A percentile compares a stretch with the other conserved stretches of the same genome.
Evolutionary conservation across 2,888 invertebrate genomes (phyloP).

Genomic region (Zygaena filipendulae): DNA sequence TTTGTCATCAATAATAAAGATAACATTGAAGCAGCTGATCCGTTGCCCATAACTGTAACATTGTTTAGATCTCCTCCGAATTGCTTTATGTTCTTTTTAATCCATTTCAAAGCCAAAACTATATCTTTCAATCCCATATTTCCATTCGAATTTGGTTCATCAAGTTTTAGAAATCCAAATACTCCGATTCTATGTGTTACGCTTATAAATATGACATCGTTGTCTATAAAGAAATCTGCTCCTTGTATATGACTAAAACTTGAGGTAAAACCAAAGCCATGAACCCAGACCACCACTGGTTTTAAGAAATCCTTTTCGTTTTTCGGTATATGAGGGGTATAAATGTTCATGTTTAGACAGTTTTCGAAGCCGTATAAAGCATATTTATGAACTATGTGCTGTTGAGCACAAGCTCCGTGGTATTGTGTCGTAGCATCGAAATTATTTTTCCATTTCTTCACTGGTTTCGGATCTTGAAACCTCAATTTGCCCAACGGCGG

Average conservation of each 20-base stretch:
- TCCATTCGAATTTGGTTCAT: constrained; percentile 32
- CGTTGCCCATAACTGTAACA: constrained; percentile 47
- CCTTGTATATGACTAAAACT: constrained; percentile 55
- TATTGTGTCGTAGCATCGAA: constrained; percentile 66
- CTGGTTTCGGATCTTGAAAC: constrained; percentile 42
- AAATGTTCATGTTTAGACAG: constrained; percentile 77
- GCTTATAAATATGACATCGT: constrained; percentile 42
- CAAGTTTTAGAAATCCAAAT: constrained; percentile 49
- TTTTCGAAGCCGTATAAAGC: constrained; percentile 61
- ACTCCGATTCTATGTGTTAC: constrained; percentile 47
- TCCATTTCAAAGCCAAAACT: constrained; percentile 50
- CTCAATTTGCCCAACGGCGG: constrained; percentile 38
- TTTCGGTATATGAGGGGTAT: constrained; percentile 59
- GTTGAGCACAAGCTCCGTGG: constrained; percentile 71
- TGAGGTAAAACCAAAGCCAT: constrained; percentile 51
- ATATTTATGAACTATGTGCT: constrained; percentile 50
- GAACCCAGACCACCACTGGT: constrained; percentile 50
- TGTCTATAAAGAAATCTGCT: constrained; percentile 50
- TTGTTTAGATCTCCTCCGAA: constrained; percentile 46
- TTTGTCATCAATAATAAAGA: constrained; percentile 41
- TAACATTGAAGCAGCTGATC: constrained; percentile 45
- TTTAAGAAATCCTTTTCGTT: constrained; percentile 18
- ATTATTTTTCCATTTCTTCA: constrained; percentile 52
- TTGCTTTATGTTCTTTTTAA: constrained; percentile 34
- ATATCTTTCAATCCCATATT: constrained; percentile 63